phyloP scores from a whole-genome alignment of 2,888 invertebrate species.

The Stramonita haemastoma region DNA sequence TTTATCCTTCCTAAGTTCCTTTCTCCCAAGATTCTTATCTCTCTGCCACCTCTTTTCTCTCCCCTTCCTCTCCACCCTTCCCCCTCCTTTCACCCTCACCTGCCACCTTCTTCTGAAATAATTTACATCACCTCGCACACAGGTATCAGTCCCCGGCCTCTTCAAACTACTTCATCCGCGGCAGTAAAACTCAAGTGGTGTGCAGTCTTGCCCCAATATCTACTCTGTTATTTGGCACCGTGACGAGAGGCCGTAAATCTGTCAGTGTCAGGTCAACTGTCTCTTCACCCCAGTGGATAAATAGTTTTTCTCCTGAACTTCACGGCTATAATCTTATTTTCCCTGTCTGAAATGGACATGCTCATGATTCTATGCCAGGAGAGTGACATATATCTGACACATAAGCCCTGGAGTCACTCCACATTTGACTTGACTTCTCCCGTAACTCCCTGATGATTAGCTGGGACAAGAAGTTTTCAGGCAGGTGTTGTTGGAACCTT shows the following conservation, averaged over 20 bases:
- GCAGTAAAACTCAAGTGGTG: constrained; percentile 19
- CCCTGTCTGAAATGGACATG: not conserved
- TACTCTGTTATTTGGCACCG: not conserved
- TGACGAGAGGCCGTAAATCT: constrained; percentile 22
- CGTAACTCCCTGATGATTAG: no score
- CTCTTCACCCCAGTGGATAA: not conserved
- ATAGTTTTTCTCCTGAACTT: not conserved
- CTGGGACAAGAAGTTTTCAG: no score
- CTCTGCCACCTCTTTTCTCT: not conserved
- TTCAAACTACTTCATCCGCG: constrained; percentile 1
- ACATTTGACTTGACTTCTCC: no score
- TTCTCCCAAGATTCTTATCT: no score
- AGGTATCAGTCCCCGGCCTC: not conserved
- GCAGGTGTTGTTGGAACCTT: no score
- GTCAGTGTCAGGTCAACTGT: constrained; percentile 29
- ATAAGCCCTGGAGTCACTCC: no score
- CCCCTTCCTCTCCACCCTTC: not conserved
- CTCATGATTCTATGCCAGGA: not conserved
- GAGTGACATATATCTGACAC: not conserved
- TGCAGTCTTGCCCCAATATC: not conserved
- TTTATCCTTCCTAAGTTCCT: no score
- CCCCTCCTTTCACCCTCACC: not conserved
- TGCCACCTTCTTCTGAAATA: not conserved
- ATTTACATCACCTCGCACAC: no score
- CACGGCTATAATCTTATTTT: not conserved